Conservation (phyloP, 2,888 invertebrate species). For the Eulithis testata region DNA sequence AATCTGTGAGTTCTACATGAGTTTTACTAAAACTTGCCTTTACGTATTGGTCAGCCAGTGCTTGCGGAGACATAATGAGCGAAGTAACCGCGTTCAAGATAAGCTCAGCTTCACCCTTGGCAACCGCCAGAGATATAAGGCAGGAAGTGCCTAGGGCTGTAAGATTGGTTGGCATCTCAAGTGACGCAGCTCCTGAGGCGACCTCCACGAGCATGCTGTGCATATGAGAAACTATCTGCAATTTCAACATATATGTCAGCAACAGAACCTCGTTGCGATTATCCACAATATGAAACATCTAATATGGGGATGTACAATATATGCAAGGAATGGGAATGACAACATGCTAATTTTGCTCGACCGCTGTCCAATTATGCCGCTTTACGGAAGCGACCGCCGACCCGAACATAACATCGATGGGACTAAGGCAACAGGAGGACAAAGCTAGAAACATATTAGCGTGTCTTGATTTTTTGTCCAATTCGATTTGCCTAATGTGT, state of each 20-base stretch:
- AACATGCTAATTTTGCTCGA: slow-evolving; percentile 33
- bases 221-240: slow-evolving; percentile 89
- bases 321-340: slow-evolving; percentile 18
- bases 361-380: slow-evolving; percentile 27
- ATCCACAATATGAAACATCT: slow-evolving; percentile 7
- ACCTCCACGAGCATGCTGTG: slow-evolving; percentile 94
- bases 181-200: slow-evolving; percentile 85
- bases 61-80: slow-evolving; percentile 92
- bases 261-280: neutral
- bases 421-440: slow-evolving; percentile 29
- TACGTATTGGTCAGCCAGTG: slow-evolving; percentile 91
- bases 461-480: slow-evolving; percentile 11
- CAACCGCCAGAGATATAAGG: slow-evolving; percentile 95
- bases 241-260: slow-evolving; percentile 43
- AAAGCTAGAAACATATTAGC: slow-evolving; percentile 33
- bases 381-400: slow-evolving; percentile 25
- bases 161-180: slow-evolving; percentile 86
- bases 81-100: slow-evolving; percentile 94
- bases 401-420: slow-evolving; percentile 31
- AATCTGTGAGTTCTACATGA: too few species aligned
- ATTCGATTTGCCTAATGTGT: neutral
- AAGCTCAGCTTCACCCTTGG: slow-evolving; percentile 96
- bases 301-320: slow-evolving; percentile 24
- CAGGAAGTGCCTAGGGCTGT: slow-evolving; percentile 96
- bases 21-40: slow-evolving; percentile 78